These are phyloP conservation scores for Orthonevra nobilis DNA, from an alignment of 2,888 invertebrate genomes.

Conservation along the genomic window DNA sequence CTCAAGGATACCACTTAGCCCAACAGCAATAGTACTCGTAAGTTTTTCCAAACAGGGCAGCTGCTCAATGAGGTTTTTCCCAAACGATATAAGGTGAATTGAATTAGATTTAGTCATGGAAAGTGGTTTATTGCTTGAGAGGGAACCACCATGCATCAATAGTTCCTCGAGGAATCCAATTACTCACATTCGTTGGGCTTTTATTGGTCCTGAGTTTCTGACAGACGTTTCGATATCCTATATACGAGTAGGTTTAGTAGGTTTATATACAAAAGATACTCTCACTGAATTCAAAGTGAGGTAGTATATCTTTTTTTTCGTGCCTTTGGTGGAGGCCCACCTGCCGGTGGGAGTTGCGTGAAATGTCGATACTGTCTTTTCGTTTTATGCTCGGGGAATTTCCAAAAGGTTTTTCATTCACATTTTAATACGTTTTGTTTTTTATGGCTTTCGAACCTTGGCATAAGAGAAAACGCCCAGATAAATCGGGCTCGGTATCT, in stretches of 20 bases:
- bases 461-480: conserved; percentile 26
- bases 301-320: neutral
- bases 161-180: conserved; percentile 47
- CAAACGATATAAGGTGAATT: conserved; percentile 3
- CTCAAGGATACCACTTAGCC: conserved; percentile 52
- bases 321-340: too few species aligned
- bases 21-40: conserved; percentile 34
- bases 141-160: conserved; percentile 9
- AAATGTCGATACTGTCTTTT: conserved; percentile 36
- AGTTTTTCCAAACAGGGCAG: conserved; percentile 52
- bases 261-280: neutral
- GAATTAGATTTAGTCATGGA: conserved; percentile 17
- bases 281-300: neutral
- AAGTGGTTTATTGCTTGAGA: too few species aligned
- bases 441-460: conserved; percentile 35
- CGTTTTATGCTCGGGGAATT: conserved; percentile 48
- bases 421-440: conserved; percentile 39
- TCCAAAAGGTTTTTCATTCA: conserved; percentile 31
- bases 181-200: conserved; percentile 41
- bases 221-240: conserved; percentile 16
- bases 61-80: conserved; percentile 4
- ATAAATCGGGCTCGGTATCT: conserved; percentile 42
- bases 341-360: conserved; percentile 4
- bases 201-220: conserved; percentile 33
- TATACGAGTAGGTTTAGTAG: too few species aligned